These are phyloP conservation scores for Elaeidobius kamerunicus DNA, from an alignment of 2,888 invertebrate genomes.

Conservation along the genomic window DNA sequence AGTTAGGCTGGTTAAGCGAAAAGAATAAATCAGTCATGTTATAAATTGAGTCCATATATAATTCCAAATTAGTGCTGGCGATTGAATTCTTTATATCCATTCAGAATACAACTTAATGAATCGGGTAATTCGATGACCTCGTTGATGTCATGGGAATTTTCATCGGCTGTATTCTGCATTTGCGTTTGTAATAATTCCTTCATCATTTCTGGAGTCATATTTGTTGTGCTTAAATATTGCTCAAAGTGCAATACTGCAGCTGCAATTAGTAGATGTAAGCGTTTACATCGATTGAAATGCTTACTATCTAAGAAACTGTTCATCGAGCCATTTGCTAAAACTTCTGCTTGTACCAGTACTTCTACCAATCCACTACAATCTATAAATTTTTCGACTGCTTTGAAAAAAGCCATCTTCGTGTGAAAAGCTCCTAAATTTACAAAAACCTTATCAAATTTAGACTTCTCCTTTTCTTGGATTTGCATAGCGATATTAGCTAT, in stretches of 20 bases:
- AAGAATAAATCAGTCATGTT: constrained; percentile 16
- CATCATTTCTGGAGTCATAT: constrained; percentile 2
- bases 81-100: constrained; percentile 10
- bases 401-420: constrained; percentile 37
- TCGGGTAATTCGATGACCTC: constrained; percentile 2
- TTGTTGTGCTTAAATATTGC: constrained; percentile 4
- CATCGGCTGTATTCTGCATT: not conserved
- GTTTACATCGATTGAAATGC: constrained; percentile 31
- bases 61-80: not conserved
- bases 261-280: constrained; percentile 10
- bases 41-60: constrained; percentile 1
- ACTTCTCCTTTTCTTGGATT: constrained; percentile 35
- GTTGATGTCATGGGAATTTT: constrained; percentile 1
- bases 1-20: constrained; percentile 8
- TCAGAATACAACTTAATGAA: constrained; percentile 1
- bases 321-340: constrained; percentile 34
- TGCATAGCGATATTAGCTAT: constrained; percentile 38
- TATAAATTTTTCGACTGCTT: constrained; percentile 27
- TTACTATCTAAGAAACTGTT: constrained; percentile 32
- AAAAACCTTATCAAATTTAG: constrained; percentile 40
- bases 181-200: constrained; percentile 1
- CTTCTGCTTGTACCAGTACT: constrained; percentile 23
- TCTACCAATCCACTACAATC: constrained; percentile 10
- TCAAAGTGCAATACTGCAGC: constrained; percentile 17
- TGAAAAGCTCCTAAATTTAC: constrained; percentile 40